Evolutionary conservation across 2,113 vertebrate species (phyloP).

Genomic region (Macrotus californicus): DNA sequence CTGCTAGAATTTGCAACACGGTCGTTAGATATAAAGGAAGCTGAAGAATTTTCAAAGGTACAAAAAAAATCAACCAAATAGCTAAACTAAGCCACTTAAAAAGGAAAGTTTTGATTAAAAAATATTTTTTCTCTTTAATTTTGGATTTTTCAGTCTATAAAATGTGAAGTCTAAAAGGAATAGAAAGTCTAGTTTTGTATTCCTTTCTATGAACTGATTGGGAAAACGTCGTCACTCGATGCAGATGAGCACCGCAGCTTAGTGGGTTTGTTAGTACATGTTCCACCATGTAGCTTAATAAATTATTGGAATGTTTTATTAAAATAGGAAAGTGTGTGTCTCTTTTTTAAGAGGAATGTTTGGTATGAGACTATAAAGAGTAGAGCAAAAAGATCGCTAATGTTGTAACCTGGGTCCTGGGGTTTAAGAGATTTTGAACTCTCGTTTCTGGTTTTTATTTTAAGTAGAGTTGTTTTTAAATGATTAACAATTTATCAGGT

Average conservation of each 20-base stretch:
- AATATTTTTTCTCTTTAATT: neutral
- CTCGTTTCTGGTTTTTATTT: slow-evolving; percentile 24
- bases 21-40: slow-evolving; percentile 85
- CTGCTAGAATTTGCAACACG: slow-evolving; percentile 88
- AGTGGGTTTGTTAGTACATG: neutral
- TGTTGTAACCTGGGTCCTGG: neutral
- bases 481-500: neutral
- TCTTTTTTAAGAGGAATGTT: neutral
- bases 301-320: slow-evolving; percentile 2
- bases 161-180: neutral
- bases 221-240: neutral
- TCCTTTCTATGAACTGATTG: neutral
- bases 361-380: neutral
- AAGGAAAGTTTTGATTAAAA: slow-evolving; percentile 19
- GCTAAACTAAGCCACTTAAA: neutral
- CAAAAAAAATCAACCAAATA: slow-evolving; percentile 19
- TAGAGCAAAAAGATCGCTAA: neutral
- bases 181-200: neutral
- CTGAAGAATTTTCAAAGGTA: slow-evolving; percentile 91
- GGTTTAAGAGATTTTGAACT: slow-evolving; percentile 20
- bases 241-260: neutral
- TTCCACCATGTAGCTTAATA: neutral
- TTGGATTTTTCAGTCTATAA: neutral
- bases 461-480: neutral
- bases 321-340: slow-evolving; percentile 20